Evolutionary conservation across 2,113 vertebrate genomes (phyloP).

Genomic region (Cathartes aura): DNA sequence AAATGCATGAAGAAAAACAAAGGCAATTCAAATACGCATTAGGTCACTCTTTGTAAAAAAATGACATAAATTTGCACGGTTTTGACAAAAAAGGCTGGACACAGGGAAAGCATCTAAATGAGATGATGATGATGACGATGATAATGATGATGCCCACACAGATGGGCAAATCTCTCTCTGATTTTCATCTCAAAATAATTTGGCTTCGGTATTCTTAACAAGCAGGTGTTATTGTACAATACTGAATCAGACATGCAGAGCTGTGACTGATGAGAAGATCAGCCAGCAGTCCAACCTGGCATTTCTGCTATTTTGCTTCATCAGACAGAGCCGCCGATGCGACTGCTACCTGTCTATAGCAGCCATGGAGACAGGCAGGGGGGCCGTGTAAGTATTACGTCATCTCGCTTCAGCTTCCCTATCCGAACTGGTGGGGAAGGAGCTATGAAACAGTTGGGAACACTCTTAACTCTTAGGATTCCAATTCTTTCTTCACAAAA

Average conservation of each 20-base stretch:
- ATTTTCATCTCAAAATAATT: not conserved
- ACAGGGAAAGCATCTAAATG: not conserved
- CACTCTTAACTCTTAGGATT: not conserved
- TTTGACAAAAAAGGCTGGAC: not conserved
- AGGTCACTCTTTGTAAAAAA: not conserved
- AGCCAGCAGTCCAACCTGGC: not conserved
- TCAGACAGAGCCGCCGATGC: not conserved
- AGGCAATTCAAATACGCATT: not conserved
- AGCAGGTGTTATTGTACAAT: not conserved
- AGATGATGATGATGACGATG: too few species aligned
- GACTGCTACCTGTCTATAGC: not conserved
- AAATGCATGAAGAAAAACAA: not conserved
- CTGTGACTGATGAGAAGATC: not conserved
- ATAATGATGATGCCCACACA: not conserved
- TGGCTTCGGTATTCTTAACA: not conserved
- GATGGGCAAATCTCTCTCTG: not conserved
- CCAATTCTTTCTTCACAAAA: not conserved
- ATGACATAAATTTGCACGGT: not conserved
- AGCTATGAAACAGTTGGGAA: not conserved
- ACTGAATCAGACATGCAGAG: not conserved
- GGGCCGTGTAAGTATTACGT: accelerated
- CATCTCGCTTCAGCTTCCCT: not conserved
- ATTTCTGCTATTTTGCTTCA: not conserved
- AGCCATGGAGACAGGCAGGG: not conserved
- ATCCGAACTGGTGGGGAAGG: not conserved